Evolutionary conservation across 2,113 vertebrate species (phyloP).

Genomic region (Apodemus sylvaticus): DNA sequence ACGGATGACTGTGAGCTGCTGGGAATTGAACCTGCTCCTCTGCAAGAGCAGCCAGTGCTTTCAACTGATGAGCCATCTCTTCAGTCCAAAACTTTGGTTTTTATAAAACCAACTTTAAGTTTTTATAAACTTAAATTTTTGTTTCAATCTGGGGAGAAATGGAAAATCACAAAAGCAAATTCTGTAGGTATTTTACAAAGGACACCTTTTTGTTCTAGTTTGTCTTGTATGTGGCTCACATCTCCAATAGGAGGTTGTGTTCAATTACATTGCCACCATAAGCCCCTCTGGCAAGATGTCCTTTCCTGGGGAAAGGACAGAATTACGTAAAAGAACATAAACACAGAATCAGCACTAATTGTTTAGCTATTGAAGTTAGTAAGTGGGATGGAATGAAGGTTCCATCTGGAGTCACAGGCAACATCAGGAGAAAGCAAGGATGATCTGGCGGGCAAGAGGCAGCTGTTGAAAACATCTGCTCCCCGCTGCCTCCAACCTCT

Average conservation of each 20-base stretch:
- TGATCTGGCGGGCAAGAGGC: neutral
- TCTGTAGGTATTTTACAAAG: neutral
- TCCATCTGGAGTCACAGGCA: neutral
- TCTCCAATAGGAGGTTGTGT: neutral
- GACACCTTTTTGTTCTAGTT: neutral
- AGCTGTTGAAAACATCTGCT: neutral
- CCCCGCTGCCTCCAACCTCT: neutral
- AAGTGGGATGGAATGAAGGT: slow-evolving; percentile 14
- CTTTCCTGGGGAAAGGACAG: neutral
- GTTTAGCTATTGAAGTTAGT: slow-evolving; percentile 53
- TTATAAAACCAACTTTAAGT: too few species aligned
- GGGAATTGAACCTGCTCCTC: neutral
- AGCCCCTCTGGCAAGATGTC: neutral
- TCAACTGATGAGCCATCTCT: neutral
- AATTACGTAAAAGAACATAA: slow-evolving; percentile 14
- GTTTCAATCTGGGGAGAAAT: slow-evolving; percentile 22
- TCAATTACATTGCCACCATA: neutral
- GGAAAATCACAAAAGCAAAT: neutral
- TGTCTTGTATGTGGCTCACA: neutral
- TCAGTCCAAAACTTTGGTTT: neutral
- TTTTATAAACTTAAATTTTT: slow-evolving; percentile 19
- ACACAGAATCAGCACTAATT: neutral
- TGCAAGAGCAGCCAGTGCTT: neutral
- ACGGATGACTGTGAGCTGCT: neutral
- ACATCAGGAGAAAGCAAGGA: neutral